Evolutionary conservation across 2,113 vertebrate genomes (phyloP).

Genomic region (Willisornis vidua): DNA sequence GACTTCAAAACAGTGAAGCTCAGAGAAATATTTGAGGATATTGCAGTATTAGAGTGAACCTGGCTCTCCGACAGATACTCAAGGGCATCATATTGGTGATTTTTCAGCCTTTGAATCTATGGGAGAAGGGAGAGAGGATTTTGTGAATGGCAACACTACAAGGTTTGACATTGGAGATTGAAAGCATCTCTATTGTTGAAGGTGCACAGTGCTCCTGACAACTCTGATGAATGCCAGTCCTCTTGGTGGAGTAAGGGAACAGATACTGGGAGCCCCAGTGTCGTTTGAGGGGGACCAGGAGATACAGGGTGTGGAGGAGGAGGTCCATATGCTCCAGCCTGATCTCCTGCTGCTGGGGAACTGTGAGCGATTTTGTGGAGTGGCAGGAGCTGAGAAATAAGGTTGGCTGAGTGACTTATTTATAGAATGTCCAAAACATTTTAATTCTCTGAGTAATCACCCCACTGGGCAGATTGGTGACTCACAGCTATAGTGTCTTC

Average conservation of each 20-base stretch:
- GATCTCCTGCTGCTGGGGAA: not conserved
- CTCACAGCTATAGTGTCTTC: not conserved
- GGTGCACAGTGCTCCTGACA: not conserved
- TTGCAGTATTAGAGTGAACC: not conserved
- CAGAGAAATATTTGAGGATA: not conserved
- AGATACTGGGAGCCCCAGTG: not conserved
- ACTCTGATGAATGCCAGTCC: not conserved
- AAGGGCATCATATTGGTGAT: not conserved
- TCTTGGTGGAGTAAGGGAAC: not conserved
- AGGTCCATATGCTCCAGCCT: not conserved
- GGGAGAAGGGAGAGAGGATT: not conserved
- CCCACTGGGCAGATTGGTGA: not conserved
- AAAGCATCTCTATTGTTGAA: not conserved
- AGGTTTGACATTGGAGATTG: not conserved
- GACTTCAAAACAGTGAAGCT: not conserved
- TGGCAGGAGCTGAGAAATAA: not conserved
- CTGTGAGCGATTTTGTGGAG: not conserved
- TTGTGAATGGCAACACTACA: not conserved
- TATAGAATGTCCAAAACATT: not conserved
- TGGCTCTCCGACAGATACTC: not conserved
- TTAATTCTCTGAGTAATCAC: not conserved
- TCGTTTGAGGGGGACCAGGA: not conserved
- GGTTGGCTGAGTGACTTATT: not conserved
- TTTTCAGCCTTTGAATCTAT: not conserved
- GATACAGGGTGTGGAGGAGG: not conserved